Conservation (phyloP, 2,888 invertebrate genomes). For the Pharmacophagus antenor region DNA sequence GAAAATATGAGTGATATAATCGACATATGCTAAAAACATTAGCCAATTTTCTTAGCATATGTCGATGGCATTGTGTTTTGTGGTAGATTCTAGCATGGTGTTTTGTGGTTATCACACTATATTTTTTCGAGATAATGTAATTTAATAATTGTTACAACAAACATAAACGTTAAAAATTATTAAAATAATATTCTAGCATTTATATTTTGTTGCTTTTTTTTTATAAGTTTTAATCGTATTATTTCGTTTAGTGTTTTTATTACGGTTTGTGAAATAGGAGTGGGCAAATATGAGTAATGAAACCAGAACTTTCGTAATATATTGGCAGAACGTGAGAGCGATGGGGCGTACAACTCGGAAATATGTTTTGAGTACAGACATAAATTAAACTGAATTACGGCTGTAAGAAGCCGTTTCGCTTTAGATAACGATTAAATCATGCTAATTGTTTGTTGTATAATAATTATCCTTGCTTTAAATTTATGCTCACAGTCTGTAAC, state of each 20-base stretch:
- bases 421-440: conserved; percentile 14
- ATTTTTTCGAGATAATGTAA: no score
- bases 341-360: conserved; percentile 8
- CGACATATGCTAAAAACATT: no score
- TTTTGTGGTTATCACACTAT: no score
- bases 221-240: no score
- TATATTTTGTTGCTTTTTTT: neutral
- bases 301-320: conserved; percentile 25
- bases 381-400: conserved; percentile 15
- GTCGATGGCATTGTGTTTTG: no score
- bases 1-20: no score
- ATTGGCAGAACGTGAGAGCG: conserved; percentile 22
- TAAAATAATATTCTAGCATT: no score
- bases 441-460: conserved; percentile 14
- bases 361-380: conserved; percentile 15
- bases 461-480: neutral
- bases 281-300: conserved; percentile 16
- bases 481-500: neutral
- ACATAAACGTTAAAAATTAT: no score
- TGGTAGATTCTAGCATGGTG: no score
- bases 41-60: no score
- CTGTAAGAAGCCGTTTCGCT: neutral
- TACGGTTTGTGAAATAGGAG: neutral
- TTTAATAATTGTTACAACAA: no score
- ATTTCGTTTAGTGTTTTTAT: neutral